A percentile compares a stretch with the other conserved stretches of the same genome.
Evolutionary conservation across 1,140 invertebrate genomes (phyloP).

Genomic region (Probaryconus sp.): DNA sequence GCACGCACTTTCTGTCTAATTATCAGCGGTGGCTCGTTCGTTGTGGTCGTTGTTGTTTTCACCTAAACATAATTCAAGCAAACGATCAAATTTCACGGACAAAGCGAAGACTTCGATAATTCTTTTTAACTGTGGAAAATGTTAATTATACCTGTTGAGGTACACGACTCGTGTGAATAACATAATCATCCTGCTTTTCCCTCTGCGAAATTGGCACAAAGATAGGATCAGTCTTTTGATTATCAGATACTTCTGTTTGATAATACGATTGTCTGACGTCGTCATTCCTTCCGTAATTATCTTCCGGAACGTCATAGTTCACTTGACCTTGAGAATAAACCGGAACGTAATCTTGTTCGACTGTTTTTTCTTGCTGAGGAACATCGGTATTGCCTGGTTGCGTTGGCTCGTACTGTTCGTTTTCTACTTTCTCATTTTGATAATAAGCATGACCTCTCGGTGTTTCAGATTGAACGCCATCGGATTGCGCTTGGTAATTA

Average conservation of each 20-base stretch:
- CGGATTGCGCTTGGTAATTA: constrained; percentile 67
- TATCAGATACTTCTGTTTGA: constrained; percentile 27
- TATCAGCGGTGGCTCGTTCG: constrained; percentile 63
- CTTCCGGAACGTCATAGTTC: constrained; percentile 31
- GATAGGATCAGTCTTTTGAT: constrained; percentile 43
- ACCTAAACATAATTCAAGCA: constrained; percentile 6
- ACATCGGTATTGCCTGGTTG: constrained; percentile 48
- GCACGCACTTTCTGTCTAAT: constrained; percentile 70
- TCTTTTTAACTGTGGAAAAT: not conserved
- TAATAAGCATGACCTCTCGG: constrained; percentile 64
- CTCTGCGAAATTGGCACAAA: constrained; percentile 62
- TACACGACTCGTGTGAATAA: constrained; percentile 34
- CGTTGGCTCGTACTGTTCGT: constrained; percentile 58
- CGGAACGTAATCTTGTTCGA: constrained; percentile 53
- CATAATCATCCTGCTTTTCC: constrained; percentile 62
- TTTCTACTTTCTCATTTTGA: constrained; percentile 61
- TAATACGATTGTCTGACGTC: constrained; percentile 22
- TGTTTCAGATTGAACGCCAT: constrained; percentile 27
- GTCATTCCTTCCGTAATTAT: constrained; percentile 41
- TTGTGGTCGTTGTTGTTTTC: constrained; percentile 61
- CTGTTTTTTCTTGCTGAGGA: constrained; percentile 51
- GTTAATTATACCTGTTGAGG: constrained; percentile 59
- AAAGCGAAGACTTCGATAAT: no score
- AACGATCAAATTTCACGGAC: not conserved
- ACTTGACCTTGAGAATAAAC: constrained; percentile 29